Conservation (phyloP, 2,888 invertebrate species). For the Drosophila infuscata region DNA sequence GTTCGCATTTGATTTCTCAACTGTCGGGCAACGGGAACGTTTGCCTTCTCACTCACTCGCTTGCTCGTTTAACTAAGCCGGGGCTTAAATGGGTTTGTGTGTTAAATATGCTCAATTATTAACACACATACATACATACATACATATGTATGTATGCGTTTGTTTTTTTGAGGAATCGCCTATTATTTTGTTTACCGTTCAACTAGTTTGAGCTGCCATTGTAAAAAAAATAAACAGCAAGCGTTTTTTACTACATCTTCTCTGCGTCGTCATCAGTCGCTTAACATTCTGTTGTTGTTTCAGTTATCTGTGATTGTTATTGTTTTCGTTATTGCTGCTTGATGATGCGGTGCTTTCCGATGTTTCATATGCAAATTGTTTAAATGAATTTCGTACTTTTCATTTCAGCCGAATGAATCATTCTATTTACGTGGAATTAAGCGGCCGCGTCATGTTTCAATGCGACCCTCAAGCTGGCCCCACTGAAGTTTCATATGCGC, state of each 20-base stretch:
- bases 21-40: slow-evolving; percentile 50
- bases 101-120: slow-evolving; percentile 62
- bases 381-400: slow-evolving; percentile 50
- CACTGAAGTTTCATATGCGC: slow-evolving; percentile 9
- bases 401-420: slow-evolving; percentile 64
- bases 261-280: slow-evolving; percentile 31
- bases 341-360: slow-evolving; percentile 30
- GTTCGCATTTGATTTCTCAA: slow-evolving; percentile 37
- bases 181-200: slow-evolving; percentile 70
- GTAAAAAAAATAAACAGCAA: slow-evolving; percentile 32
- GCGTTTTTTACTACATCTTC: slow-evolving; percentile 25
- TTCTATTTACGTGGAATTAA: slow-evolving; percentile 64
- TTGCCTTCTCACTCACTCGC: slow-evolving; percentile 30
- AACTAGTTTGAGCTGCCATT: slow-evolving; percentile 49
- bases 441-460: slow-evolving; percentile 64
- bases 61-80: slow-evolving; percentile 20
- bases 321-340: slow-evolving; percentile 9
- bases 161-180: slow-evolving; percentile 41
- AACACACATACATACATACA: slow-evolving; percentile 12
- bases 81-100: slow-evolving; percentile 51
- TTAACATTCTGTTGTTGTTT: slow-evolving; percentile 22
- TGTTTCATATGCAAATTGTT: slow-evolving; percentile 60
- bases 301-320: slow-evolving; percentile 22
- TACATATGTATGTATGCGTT: slow-evolving; percentile 13
- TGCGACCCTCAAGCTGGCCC: slow-evolving; percentile 55